Conservation (phyloP, 2,797 vertebrate species). For the Pseudomugil tenellus region DNA sequence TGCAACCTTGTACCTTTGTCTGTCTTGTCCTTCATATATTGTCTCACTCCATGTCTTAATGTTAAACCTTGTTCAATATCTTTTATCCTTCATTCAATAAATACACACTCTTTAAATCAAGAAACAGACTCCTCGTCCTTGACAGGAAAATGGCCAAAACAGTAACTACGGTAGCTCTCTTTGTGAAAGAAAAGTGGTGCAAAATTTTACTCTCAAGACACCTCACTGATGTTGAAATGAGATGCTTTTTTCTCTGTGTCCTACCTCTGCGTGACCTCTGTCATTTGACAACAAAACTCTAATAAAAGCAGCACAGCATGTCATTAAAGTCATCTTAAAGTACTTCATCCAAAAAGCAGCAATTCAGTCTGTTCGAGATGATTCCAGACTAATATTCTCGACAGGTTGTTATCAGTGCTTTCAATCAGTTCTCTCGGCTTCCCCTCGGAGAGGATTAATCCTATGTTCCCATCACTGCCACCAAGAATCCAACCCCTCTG, state of each 20-base stretch:
- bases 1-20: too few relatives aligned
- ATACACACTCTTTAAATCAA: too few relatives aligned
- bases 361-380: conserved; percentile 32
- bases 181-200: too few relatives aligned
- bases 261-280: conserved; percentile 37
- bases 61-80: too few relatives aligned
- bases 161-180: too few relatives aligned
- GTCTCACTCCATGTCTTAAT: too few relatives aligned
- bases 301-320: conserved; percentile 8
- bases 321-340: conserved; percentile 35
- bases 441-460: conserved; percentile 53
- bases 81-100: too few relatives aligned
- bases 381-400: conserved; percentile 42
- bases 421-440: conserved; percentile 26
- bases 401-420: conserved; percentile 49
- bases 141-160: too few relatives aligned
- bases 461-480: conserved; percentile 16
- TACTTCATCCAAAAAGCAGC: conserved; percentile 28
- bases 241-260: neutral
- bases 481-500: conserved; percentile 30
- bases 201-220: neutral
- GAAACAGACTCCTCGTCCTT: too few relatives aligned
- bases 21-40: too few relatives aligned
- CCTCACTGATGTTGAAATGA: neutral
- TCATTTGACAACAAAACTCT: conserved; percentile 29